Evolutionary conservation across 2,888 invertebrate species (phyloP), one percentile per base, ranked within the genome.

Genomic region (Plutella xylostella): DNA sequence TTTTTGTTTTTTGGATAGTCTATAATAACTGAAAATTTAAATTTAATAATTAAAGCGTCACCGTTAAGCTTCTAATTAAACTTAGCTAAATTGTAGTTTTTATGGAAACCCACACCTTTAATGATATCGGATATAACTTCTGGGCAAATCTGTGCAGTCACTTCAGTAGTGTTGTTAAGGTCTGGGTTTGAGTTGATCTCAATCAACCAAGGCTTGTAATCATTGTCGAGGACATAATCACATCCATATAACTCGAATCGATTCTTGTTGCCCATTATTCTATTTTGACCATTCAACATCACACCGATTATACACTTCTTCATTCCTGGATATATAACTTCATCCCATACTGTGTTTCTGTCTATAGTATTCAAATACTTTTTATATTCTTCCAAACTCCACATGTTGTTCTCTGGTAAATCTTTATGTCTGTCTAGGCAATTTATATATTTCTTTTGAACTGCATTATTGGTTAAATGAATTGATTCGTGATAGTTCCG

Each of bases 161-260:
- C 89, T 46, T 88, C 88, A 0, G 96, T 96, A 20, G 93, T 94
- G 18, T 90, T 86, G 49, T 87, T 85, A 72, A 97, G 87, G 70
- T 94, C 92, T 0, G 96, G 96, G 61, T 91, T 91, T 2, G 93
- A 92, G 79, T 97, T 97, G 53, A 97, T 95, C 83, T 97, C 97
- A 57, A 97, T 92, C 49, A 97, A 76, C 91, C 95, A 96, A 0
- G 96, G 95, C 50, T 89, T 87, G 56, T 89, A 92, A 58, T 93
- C 90, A 59, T 94, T 91, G 46, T 93, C 92, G 30, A 97, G 69
- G 85, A 97, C 91, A 67, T 97, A 97, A 75, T 97, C 97, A 43
- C 96, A 96, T 5, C 96, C 97, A 64, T 94, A 96, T 30, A 96
- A 66, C 69, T 97, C 96, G 72, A 96, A 97, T 46, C 92, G 90